phyloP scores from a whole-genome alignment of 2,888 invertebrate species.

The Acrocera orbiculus region DNA sequence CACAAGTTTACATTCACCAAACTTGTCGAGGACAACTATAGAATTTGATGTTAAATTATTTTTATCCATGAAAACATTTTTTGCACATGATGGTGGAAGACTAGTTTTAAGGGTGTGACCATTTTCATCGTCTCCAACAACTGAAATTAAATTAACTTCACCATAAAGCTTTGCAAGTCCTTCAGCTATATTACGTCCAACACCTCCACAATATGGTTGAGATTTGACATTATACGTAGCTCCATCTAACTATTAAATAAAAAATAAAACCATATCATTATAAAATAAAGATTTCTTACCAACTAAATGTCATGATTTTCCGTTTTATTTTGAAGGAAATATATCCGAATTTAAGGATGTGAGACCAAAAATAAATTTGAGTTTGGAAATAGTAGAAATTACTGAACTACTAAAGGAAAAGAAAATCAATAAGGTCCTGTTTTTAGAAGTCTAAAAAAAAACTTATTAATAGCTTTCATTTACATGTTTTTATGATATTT shows the following conservation, averaged over 20 bases:
- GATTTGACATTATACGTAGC: conserved; percentile 53
- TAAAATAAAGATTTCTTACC: too few species aligned
- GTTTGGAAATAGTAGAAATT: too few species aligned
- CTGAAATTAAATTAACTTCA: conserved; percentile 49
- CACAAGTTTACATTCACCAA: conserved; percentile 62
- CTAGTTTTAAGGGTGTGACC: conserved; percentile 29
- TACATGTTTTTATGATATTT: too few species aligned
- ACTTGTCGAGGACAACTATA: conserved; percentile 50
- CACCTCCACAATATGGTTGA: conserved; percentile 63
- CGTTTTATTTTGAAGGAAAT: too few species aligned
- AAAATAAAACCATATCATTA: conserved; percentile 10
- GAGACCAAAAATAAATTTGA: too few species aligned
- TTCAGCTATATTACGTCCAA: conserved; percentile 82
- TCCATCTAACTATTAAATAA: conserved; percentile 50
- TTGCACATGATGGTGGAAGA: conserved; percentile 24
- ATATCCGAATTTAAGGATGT: too few species aligned
- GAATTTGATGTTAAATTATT: conserved; percentile 47
- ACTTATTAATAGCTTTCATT: too few species aligned
- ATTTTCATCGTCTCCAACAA: conserved; percentile 51
- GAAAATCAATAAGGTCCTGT: too few species aligned
- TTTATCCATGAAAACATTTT: conserved; percentile 20
- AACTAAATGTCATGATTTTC: too few species aligned
- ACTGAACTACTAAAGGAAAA: too few species aligned
- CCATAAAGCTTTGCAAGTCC: conserved; percentile 58
- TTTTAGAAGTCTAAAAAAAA: too few species aligned